Base-by-base conservation (phyloP, 2,888 invertebrate genomes). In the Zygogramma bicolorata region DNA sequence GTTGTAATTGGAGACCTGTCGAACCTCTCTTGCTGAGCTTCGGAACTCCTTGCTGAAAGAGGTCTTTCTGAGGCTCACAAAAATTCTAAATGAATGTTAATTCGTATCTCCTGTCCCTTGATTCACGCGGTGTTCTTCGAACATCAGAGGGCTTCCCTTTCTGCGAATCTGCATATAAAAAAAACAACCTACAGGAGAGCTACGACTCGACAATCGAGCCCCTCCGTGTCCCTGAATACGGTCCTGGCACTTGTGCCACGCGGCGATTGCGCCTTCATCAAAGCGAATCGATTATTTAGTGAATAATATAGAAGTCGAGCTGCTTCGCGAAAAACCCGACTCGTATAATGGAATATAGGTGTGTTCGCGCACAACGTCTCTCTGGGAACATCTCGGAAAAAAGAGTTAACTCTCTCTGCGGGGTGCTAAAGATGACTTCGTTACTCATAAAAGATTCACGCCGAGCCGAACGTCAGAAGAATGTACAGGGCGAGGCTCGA, bases 261-360 rank as follows among this genome's bases (percentile, higher is more conserved):
- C 61, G 61, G 66, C 62, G 42, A 22, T 46, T 40, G 60, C 70
- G 60, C 59, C 42, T 63, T 62, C 63, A 62, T 66, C 62, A 66
- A 65, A 68, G 63, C 63, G 49, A 72, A 65, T 60, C 63, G 58
- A 61, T 72, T 68, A 72, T 68, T 72, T 62, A 68, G 34, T 60
- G 61, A 53, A 62, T 68, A 68, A 72, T 72, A 68, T 68, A 65
- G 68, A 65, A 72, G 72, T 68, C 72, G 49, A 68, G 65, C 53
- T 53, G 58, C 67, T 63, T 71, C 49, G 58, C 62, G 58, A 63
- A 60, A 49, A 58, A 58, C 58, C 29, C 46, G 59, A 66, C 13
- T 27, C 29, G 46, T 60, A 69, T 63, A 65, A 59, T 65, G 65
- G 67, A 61, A 70, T 69, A 61, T 68, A 68, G 68, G 63, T 63